These are phyloP conservation scores for Microtus ochrogaster DNA, from an alignment of 2,113 vertebrate species.

Conservation along the genomic window DNA sequence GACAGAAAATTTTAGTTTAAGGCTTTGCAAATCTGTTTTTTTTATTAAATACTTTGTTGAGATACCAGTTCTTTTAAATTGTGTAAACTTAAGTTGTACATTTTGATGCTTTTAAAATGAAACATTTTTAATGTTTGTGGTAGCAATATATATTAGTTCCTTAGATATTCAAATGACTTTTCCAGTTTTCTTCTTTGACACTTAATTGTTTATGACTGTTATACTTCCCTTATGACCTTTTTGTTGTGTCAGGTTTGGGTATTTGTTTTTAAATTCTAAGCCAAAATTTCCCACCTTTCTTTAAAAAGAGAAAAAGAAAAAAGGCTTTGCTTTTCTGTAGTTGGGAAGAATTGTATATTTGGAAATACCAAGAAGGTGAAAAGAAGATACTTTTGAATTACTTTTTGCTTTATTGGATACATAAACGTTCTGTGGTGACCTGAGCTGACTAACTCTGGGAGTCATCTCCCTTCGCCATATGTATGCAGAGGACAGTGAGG, in stretches of 20 bases:
- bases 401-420: background rate
- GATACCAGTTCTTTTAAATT: background rate
- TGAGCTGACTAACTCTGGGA: background rate
- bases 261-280: conserved; percentile 55
- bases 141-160: conserved; percentile 11
- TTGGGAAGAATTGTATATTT: conserved; percentile 25
- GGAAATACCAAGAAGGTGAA: conserved; percentile 3
- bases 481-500: background rate
- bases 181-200: background rate
- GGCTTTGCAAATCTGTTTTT: background rate
- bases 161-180: conserved; percentile 23
- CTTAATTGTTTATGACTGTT: background rate
- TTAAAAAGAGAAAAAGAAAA: background rate
- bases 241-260: background rate
- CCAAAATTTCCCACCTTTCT: background rate
- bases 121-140: background rate
- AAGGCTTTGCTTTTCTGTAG: background rate
- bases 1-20: background rate
- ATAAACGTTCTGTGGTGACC: background rate
- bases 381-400: conserved; percentile 38
- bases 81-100: background rate
- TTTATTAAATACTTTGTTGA: background rate
- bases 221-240: background rate
- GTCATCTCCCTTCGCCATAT: background rate
- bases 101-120: background rate